Evolutionary conservation across 2,888 invertebrate genomes (phyloP), one percentile per base, ranked within the genome.

Genomic region (Tiphia femorata): DNA sequence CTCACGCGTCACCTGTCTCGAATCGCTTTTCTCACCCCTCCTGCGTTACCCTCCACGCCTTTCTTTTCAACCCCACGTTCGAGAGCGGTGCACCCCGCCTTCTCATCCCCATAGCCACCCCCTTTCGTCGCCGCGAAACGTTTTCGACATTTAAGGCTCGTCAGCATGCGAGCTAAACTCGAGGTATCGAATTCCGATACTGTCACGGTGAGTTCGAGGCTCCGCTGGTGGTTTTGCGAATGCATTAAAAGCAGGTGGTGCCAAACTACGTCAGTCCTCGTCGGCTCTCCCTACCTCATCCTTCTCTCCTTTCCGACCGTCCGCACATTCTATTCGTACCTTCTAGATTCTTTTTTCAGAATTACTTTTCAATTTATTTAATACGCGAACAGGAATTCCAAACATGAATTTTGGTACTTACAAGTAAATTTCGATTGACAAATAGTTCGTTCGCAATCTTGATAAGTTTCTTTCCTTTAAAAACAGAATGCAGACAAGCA

Each of bases 201-300:
- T 19, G 12, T 20, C 17, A 27, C 19, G 43, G 20, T 16, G 49
- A 40, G 12, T 19, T n/a, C 12, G 21, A 10, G 3, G 12, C 17
- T 1, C 14, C 14, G 16, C 21, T 16, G 51, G 23, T 51, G 48
- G 51, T 35, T 41, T 44, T 52, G 41, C 52, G 47, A 42, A 56
- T 60, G 56, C 60, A 60, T 57, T 57, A 52, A 44, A 44, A 49
- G 52, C 60, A 57, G 57, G 55, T 59, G 59, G 47, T 49, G 49
- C 20, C 10, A 19, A 40, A 25, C 40, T 4, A 12, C 20, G 5
- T 19, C 2, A 4, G 12, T 14, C 16, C 17, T 2, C 37, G 2
- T 7, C 14, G 3, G 10, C 10, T 8, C 7, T 12, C 37, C 3
- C 1, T 2, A 10, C n/a, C n/a, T n/a, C n/a, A n/a, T n/a, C n/a